phyloP scores from a whole-genome alignment of 2,888 invertebrate genomes.

The Dynastes tityus region DNA sequence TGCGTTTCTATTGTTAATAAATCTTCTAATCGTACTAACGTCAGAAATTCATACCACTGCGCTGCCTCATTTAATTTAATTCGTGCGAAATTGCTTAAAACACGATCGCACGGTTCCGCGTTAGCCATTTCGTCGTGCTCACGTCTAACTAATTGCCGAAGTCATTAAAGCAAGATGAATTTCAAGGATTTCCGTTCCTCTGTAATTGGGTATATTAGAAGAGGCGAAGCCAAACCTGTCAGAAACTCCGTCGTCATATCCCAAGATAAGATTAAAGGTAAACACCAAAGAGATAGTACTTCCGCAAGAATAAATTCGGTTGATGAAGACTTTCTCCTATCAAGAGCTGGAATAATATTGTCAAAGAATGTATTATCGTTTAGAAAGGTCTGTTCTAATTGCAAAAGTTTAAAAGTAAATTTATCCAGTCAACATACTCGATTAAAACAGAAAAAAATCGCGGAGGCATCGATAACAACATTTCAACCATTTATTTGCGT shows the following conservation, averaged over 20 bases:
- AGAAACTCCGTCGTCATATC: too few relatives aligned
- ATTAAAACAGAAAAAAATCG: too few relatives aligned
- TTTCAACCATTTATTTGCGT: too few relatives aligned
- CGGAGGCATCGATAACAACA: too few relatives aligned
- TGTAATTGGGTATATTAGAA: background rate
- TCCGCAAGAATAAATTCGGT: background rate
- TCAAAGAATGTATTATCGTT: too few relatives aligned
- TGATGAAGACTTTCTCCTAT: background rate
- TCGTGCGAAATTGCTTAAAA: background rate
- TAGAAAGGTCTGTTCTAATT: too few relatives aligned
- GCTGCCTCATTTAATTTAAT: background rate
- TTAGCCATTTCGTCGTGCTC: background rate
- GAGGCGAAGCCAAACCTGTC: background rate
- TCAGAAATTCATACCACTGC: background rate
- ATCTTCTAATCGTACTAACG: background rate
- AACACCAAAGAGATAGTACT: background rate
- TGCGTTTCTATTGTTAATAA: background rate
- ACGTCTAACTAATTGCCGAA: slow-evolving; percentile 5
- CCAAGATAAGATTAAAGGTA: background rate
- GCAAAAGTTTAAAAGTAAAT: too few relatives aligned
- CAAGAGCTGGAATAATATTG: too few relatives aligned
- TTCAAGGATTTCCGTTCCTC: slow-evolving; percentile 18
- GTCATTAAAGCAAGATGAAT: slow-evolving; percentile 41
- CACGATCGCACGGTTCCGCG: background rate
- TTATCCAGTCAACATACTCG: too few relatives aligned